phyloP scores from a whole-genome alignment of 2,113 vertebrate genomes.

The Mobula birostris region DNA sequence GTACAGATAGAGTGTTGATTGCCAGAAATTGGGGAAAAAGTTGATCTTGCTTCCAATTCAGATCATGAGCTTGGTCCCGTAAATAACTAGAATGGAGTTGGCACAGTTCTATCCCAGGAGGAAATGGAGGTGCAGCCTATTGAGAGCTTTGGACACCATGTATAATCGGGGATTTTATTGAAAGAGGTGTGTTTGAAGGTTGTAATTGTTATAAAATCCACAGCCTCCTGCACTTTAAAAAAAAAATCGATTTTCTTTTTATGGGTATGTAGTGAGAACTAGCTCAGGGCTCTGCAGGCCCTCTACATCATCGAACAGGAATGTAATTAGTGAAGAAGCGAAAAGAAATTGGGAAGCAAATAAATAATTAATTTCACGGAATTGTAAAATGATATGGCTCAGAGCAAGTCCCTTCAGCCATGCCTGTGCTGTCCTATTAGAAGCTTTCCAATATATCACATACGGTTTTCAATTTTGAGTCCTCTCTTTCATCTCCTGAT shows the following conservation, averaged over 20 bases:
- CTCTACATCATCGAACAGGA: neutral
- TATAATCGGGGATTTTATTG: neutral
- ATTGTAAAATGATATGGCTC: neutral
- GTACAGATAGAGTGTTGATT: too few relatives aligned
- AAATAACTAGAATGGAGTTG: neutral
- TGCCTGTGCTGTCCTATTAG: too few relatives aligned
- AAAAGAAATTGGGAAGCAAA: neutral
- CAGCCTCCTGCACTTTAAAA: neutral
- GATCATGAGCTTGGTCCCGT: neutral
- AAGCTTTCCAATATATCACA: too few relatives aligned
- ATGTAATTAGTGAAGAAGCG: neutral
- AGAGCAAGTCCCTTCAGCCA: neutral
- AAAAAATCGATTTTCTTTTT: neutral
- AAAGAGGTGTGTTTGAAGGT: neutral
- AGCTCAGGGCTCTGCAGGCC: neutral
- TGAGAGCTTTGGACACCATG: neutral
- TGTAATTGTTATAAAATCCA: neutral
- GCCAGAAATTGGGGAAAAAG: neutral
- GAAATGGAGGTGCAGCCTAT: neutral
- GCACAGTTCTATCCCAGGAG: neutral
- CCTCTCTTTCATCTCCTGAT: too few relatives aligned
- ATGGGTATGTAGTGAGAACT: neutral
- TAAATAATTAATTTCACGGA: neutral
- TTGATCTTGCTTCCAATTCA: neutral
- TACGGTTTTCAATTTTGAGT: too few relatives aligned